phyloP scores from a whole-genome alignment of 2,888 invertebrate genomes.

The Ellobium chinense region DNA sequence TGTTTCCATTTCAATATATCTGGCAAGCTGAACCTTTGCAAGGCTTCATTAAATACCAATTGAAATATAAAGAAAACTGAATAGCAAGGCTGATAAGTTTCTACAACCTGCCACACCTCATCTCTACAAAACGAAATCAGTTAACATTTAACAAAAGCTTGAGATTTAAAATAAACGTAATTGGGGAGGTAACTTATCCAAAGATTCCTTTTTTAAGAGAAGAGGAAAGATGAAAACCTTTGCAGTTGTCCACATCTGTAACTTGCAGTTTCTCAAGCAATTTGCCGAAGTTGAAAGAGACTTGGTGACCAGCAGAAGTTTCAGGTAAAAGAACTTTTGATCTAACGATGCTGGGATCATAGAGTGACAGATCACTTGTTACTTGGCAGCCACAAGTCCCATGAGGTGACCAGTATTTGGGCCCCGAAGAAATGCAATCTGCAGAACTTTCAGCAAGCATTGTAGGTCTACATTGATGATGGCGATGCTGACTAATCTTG shows the following conservation, averaged over 20 bases:
- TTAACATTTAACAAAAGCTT: no score
- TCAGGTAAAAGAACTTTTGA: constrained; percentile 1
- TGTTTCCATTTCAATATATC: no score
- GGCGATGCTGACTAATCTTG: background rate
- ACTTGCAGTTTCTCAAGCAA: background rate
- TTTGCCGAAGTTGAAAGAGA: background rate
- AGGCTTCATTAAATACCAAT: no score
- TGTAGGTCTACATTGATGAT: no score
- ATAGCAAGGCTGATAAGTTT: no score
- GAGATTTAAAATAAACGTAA: no score
- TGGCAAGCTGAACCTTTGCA: no score
- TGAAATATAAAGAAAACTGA: no score
- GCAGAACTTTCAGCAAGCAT: background rate
- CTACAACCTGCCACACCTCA: no score
- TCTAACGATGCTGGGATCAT: constrained; percentile 30
- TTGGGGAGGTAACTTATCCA: no score
- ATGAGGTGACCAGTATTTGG: background rate
- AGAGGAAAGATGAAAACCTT: background rate
- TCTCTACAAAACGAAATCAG: no score
- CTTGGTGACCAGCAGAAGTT: background rate
- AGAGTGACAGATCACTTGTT: background rate
- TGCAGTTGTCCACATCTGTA: background rate
- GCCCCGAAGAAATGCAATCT: background rate
- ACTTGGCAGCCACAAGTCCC: background rate
- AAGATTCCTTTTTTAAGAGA: background rate